Evolutionary conservation across 1,140 invertebrate genomes (phyloP).

Genomic region (Drosophila pseudoobscura): DNA sequence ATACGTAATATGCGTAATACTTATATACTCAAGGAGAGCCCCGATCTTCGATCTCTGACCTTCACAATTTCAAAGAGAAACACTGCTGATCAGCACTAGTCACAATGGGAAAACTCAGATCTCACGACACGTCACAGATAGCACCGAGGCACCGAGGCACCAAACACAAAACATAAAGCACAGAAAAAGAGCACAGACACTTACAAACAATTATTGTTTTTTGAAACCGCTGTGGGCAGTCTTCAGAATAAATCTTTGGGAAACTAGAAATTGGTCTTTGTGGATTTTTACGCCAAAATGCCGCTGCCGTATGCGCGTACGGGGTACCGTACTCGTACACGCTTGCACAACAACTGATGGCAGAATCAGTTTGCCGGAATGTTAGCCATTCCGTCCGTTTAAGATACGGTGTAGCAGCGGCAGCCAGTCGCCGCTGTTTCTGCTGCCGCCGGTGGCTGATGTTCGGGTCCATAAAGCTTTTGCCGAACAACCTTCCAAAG

Average conservation of each 20-base stretch:
- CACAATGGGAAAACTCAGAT: too few species aligned
- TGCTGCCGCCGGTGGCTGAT: neutral
- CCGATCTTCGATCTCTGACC: too few species aligned
- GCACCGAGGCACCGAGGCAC: neutral
- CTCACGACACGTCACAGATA: too few species aligned
- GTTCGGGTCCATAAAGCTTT: constrained; percentile 52
- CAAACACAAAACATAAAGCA: neutral
- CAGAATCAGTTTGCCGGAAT: constrained; percentile 44
- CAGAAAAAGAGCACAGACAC: neutral
- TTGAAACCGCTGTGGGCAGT: neutral
- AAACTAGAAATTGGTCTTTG: too few species aligned
- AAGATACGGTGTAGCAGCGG: neutral
- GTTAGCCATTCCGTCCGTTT: constrained; percentile 41
- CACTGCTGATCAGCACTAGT: too few species aligned
- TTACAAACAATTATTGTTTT: neutral
- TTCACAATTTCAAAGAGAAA: too few species aligned
- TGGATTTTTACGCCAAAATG: too few species aligned
- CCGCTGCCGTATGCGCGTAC: constrained; percentile 16
- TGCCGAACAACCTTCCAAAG: constrained; percentile 31
- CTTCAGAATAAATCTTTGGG: too few species aligned
- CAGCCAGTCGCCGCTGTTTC: constrained; percentile 33
- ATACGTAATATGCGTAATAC: too few species aligned
- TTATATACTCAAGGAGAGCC: too few species aligned
- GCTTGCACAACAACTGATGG: constrained; percentile 70
- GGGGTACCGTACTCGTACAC: constrained; percentile 58